These are phyloP conservation scores for Burhinus oedicnemus DNA, from an alignment of 2,113 vertebrate species.

Conservation along the genomic window DNA sequence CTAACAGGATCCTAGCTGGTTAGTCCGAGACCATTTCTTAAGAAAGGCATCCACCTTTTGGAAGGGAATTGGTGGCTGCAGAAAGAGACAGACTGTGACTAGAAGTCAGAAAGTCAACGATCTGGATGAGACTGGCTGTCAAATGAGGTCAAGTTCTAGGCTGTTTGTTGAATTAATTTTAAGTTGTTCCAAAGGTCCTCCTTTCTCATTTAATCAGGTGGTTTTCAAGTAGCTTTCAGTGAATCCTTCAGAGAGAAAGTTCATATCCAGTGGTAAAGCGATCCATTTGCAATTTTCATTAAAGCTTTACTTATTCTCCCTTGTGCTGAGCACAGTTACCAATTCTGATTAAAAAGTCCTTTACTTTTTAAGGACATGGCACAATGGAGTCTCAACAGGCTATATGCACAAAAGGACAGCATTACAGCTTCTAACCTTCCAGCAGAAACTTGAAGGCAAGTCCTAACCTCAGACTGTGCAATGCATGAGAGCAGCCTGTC, in stretches of 20 bases:
- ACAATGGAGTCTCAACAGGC: neutral
- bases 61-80: neutral
- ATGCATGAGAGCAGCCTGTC: neutral
- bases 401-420: neutral
- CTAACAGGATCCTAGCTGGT: neutral
- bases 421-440: neutral
- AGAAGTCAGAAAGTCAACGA: neutral
- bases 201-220: neutral
- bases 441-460: neutral
- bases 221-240: neutral
- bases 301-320: neutral
- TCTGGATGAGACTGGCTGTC: neutral
- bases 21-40: neutral
- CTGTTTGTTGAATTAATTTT: conserved; percentile 2
- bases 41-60: neutral
- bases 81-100: neutral
- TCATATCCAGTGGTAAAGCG: neutral
- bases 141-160: neutral
- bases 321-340: neutral
- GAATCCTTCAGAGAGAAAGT: neutral
- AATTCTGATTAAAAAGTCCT: neutral
- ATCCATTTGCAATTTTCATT: conserved; percentile 1
- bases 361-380: neutral
- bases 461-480: neutral
- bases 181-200: neutral